Evolutionary conservation across 2,797 vertebrate genomes (phyloP), one percentile per base, ranked within the genome.

Genomic region (Sebastes oblongus): DNA sequence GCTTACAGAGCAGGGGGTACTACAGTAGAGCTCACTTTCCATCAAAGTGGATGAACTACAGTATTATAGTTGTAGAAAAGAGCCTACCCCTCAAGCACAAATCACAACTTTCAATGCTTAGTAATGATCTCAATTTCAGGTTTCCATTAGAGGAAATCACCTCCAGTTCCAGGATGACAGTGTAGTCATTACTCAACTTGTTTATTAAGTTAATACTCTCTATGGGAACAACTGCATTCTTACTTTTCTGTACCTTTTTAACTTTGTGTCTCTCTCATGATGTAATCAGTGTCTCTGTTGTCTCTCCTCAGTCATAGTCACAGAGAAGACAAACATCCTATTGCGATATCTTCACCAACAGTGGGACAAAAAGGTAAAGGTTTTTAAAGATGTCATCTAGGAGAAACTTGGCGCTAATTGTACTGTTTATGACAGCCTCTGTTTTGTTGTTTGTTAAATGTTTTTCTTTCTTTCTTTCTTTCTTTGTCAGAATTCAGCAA

Each of bases 281-380:
- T 72, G 1, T 64, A 46, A 82, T 78, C 16, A 58, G 8, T 25
- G 10, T 67, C 6, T 68, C 7, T 77, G 1, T 81, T 67, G 56
- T 77, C 30, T 86, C 22, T 86, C 27, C 58, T 71, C 91, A 99
- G 98, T 99, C 90, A 99, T 99, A 36, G 97, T 99, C 75, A 98
- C 98, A 93, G 98, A 99, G 94, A 99, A 98, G 93, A 98, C 97
- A 83, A 98, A 98, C 88, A 98, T 98, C 81, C 96, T 99, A 52
- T 89, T 99, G 91, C 96, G 98, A 82, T 99, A 98, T 88, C 95
- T 98, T 81, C 97, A 98, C 83, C 97, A 98, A 87, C 97, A 98
- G 91, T 99, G 97, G 97, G 97, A 98, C 94, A 99, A 98, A 96
- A 98, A 98, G 97, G 98, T 98, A 95, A 70, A 69, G n/a, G 3